These are phyloP conservation scores for Bungarus multicinctus DNA, from an alignment of 2,113 vertebrate species.

Conservation along the genomic window DNA sequence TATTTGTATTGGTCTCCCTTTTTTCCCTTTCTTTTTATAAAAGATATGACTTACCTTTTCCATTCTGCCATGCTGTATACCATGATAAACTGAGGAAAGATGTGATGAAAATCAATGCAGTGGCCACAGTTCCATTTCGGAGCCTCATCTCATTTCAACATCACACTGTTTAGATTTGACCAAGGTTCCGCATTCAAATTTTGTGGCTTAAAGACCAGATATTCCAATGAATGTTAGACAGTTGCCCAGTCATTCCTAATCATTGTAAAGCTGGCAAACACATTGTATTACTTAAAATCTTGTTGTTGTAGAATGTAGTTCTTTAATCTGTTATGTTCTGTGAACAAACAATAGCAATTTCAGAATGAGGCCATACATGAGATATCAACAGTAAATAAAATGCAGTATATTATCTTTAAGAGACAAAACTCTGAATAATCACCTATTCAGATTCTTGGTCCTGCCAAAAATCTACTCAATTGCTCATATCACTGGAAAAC, in stretches of 20 bases:
- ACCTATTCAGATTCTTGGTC: not conserved
- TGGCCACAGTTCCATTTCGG: slow-evolving; percentile 99
- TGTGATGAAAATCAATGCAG: slow-evolving; percentile 91
- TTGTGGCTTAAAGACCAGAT: slow-evolving; percentile 45
- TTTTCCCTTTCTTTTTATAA: not conserved
- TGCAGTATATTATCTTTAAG: not conserved
- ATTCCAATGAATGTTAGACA: slow-evolving; percentile 39
- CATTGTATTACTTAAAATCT: slow-evolving; percentile 10
- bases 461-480: not conserved
- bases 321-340: slow-evolving; percentile 41
- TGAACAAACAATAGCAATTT: slow-evolving; percentile 47
- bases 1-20: not conserved
- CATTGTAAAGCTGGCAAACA: slow-evolving; percentile 32
- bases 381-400: not conserved
- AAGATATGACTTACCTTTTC: slow-evolving; percentile 83
- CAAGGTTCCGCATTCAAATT: slow-evolving; percentile 33
- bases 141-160: slow-evolving; percentile 99
- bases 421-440: not conserved
- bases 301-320: slow-evolving; percentile 34
- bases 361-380: not conserved
- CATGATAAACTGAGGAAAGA: slow-evolving; percentile 97
- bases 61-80: slow-evolving; percentile 99
- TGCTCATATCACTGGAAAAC: not conserved
- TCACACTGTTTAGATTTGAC: slow-evolving; percentile 70
- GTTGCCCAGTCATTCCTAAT: slow-evolving; percentile 51